These are phyloP conservation scores for Hesperia comma DNA, from an alignment of 2,888 invertebrate genomes.

Conservation along the genomic window DNA sequence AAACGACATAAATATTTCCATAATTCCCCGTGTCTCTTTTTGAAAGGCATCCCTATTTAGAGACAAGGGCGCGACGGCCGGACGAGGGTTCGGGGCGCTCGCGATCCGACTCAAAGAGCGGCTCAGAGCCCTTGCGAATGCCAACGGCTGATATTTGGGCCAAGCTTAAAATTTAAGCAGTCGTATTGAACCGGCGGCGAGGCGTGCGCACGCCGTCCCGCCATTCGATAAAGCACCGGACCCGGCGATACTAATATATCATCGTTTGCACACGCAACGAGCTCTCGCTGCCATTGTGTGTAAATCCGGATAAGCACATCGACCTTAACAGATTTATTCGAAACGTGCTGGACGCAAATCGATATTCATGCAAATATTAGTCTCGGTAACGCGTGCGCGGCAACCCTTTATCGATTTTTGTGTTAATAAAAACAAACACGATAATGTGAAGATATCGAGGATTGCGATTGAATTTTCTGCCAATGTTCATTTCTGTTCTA, in stretches of 20 bases:
- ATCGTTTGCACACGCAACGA: slow-evolving; percentile 67
- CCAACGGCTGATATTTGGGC: slow-evolving; percentile 42
- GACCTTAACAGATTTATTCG: slow-evolving; percentile 64
- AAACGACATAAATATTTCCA: no score
- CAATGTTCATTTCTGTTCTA: no score
- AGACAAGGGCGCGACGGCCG: slow-evolving; percentile 46
- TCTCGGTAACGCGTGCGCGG: slow-evolving; percentile 34
- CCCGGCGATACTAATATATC: slow-evolving; percentile 64
- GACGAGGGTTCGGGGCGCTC: slow-evolving; percentile 65
- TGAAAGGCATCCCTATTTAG: no score
- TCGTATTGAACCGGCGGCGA: slow-evolving; percentile 37
- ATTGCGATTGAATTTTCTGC: not conserved
- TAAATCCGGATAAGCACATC: slow-evolving; percentile 66
- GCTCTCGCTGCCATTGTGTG: slow-evolving; percentile 67
- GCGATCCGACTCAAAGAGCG: slow-evolving; percentile 59
- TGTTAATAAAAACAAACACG: slow-evolving; percentile 37
- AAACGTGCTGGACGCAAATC: slow-evolving; percentile 40
- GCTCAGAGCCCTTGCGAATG: slow-evolving; percentile 60
- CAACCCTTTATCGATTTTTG: slow-evolving; percentile 44
- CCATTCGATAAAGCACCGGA: slow-evolving; percentile 51
- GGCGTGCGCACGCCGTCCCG: slow-evolving; percentile 52
- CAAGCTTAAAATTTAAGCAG: slow-evolving; percentile 53
- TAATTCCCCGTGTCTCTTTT: no score
- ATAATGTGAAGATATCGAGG: slow-evolving; percentile 39
- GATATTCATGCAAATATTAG: slow-evolving; percentile 49